Evolutionary conservation across 1,140 invertebrate species (phyloP).

Genomic region (Panagrolaimus sp.): DNA sequence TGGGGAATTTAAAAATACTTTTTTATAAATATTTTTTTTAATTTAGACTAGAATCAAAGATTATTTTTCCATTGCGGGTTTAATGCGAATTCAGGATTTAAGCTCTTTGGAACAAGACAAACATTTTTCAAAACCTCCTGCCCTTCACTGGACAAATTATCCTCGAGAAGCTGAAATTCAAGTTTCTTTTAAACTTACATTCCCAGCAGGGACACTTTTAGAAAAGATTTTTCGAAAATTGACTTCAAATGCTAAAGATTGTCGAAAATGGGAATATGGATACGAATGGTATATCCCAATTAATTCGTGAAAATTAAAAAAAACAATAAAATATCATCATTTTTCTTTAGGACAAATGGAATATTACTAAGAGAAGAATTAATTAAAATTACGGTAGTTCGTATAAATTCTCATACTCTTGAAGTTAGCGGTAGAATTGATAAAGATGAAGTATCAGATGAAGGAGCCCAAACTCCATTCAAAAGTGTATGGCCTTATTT

Average conservation of each 20-base stretch:
- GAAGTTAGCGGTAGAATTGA: slow-evolving; percentile 44
- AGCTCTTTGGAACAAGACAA: slow-evolving; percentile 2
- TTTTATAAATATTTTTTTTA: neutral
- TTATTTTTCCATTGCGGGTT: slow-evolving; percentile 16
- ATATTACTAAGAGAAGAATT: slow-evolving; percentile 39
- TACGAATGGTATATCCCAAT: slow-evolving; percentile 31
- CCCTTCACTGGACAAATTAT: slow-evolving; percentile 43
- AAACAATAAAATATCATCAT: too few relatives aligned
- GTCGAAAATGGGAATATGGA: slow-evolving; percentile 29
- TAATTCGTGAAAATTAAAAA: too few relatives aligned
- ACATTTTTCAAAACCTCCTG: slow-evolving; percentile 39
- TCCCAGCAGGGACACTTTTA: slow-evolving; percentile 31
- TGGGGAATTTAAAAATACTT: slow-evolving; percentile 12
- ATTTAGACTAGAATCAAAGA: slow-evolving; percentile 24
- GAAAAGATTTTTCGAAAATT: slow-evolving; percentile 33
- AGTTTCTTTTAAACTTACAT: slow-evolving; percentile 41
- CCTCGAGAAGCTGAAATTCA: slow-evolving; percentile 41
- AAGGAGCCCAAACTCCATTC: slow-evolving; percentile 29
- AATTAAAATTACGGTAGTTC: slow-evolving; percentile 38
- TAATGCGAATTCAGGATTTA: slow-evolving; percentile 28
- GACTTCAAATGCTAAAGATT: slow-evolving; percentile 14
- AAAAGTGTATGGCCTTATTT: slow-evolving; percentile 39
- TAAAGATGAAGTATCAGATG: slow-evolving; percentile 36
- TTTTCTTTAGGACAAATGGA: slow-evolving; percentile 21
- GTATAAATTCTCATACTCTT: slow-evolving; percentile 23